phyloP scores from a whole-genome alignment of 2,888 invertebrate genomes.

The Euzophera pinguis region DNA sequence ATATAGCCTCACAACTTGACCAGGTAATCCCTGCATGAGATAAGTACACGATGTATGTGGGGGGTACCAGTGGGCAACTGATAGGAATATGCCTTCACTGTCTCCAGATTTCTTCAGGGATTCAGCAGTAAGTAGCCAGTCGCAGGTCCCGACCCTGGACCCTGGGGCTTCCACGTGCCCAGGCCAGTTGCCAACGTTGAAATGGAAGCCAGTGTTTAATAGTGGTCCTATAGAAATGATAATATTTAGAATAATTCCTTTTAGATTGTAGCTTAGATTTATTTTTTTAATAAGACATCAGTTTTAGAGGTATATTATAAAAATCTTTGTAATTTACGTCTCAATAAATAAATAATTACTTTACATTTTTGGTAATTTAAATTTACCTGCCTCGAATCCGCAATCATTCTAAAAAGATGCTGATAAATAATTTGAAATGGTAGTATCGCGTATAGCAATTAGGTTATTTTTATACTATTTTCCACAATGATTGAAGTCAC shows the following conservation, averaged over 20 bases:
- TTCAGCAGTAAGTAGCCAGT: slow-evolving; percentile 92
- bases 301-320: too few species aligned
- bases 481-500: background rate
- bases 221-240: slow-evolving; percentile 82
- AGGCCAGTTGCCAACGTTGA: slow-evolving; percentile 96
- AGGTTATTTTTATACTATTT: too few species aligned
- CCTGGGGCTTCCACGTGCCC: slow-evolving; percentile 95
- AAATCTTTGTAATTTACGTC: too few species aligned
- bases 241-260: too few species aligned
- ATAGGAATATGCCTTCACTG: slow-evolving; percentile 93
- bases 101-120: slow-evolving; percentile 88
- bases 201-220: slow-evolving; percentile 95
- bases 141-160: slow-evolving; percentile 91
- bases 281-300: too few species aligned
- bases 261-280: too few species aligned
- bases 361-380: too few species aligned
- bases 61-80: slow-evolving; percentile 96
- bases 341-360: too few species aligned
- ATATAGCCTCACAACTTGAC: slow-evolving; percentile 93
- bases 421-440: too few species aligned
- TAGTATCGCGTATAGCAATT: too few species aligned
- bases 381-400: too few species aligned
- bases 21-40: slow-evolving; percentile 90
- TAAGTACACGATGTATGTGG: slow-evolving; percentile 96
- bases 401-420: too few species aligned